Base-by-base conservation (phyloP, 2,797 vertebrate species). In the Chiropotes sagulatus region DNA sequence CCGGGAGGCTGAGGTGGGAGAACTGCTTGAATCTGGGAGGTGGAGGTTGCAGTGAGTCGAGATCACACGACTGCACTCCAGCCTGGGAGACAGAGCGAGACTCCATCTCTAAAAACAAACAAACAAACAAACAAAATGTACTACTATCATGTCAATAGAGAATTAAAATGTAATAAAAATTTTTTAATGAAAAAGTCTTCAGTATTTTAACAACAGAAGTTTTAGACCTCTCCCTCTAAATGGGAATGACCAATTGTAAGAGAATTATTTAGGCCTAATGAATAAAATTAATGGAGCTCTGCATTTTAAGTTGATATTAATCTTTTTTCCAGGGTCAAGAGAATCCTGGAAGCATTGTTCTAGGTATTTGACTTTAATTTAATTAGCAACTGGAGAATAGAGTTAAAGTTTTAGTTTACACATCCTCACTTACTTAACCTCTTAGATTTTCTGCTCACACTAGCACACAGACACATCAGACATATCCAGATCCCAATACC, bases 301-400 rank as follows among this genome's bases (percentile, higher is more conserved):
- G 52, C 8, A 93, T 90, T 90, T 98, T 97, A 98, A 98, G 97
- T 92, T 93, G 97, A 94, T 97, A 84, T 67, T 97, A 95, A 97
- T 94, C 94, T 97, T 92, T 89, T 98, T 98, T 96, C 95, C 5
- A n/a, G 97, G 92, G 67, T 22, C 84, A 46, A 96, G 11, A 61
- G 39, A 76, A 58, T 26, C 28, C 92, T 96, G 86, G 97, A 98
- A 94, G 75, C 67, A 97, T 94, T 96, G 96, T 70, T 96, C 95
- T 98, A 93, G 76, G 87, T 98, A 98, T 95, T 98, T 64, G 76
- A 97, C 67, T 95, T 97, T 96, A 97, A 98, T 98, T 97, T 97
- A 97, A 97, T 97, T 67, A 97, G 46, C 90, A 70, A 82, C 52
- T 90, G 61, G 76, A 97, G 93, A 97, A 61, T 2, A 97, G 84